Conservation (phyloP, 2,888 invertebrate genomes). For the Dasysyrphus tricinctus region DNA sequence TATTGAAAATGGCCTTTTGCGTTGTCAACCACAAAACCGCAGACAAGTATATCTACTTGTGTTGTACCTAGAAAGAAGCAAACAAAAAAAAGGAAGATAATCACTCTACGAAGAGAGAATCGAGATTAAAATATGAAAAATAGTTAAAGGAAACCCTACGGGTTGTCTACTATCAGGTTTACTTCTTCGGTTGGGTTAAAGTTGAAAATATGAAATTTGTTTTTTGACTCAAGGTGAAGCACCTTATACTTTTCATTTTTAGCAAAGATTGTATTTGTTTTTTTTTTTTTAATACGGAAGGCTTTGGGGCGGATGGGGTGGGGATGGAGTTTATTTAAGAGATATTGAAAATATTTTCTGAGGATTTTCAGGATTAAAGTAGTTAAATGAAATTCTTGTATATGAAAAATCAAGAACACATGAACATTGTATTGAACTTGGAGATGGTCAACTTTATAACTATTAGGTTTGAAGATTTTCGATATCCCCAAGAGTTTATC, state of each 20-base stretch:
- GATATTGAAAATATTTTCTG: not conserved
- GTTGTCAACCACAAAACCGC: slow-evolving; percentile 60
- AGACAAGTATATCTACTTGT: slow-evolving; percentile 43
- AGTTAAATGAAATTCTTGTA: not conserved
- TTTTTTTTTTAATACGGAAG: not conserved
- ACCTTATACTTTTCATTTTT: not conserved
- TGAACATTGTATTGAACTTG: not conserved
- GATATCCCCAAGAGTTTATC: too few species aligned
- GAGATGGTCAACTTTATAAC: not conserved
- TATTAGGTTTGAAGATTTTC: not conserved
- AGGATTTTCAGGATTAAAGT: not conserved
- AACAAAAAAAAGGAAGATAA: slow-evolving; percentile 7
- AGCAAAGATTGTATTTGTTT: not conserved
- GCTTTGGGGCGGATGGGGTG: too few species aligned
- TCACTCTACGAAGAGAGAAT: slow-evolving; percentile 50
- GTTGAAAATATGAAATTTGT: slow-evolving; percentile 50
- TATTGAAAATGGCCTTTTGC: slow-evolving; percentile 46
- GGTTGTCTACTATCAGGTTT: slow-evolving; percentile 35
- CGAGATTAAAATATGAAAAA: slow-evolving; percentile 62
- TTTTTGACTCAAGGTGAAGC: not conserved
- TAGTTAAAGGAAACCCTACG: slow-evolving; percentile 63
- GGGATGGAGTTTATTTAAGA: not conserved
- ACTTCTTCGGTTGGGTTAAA: slow-evolving; percentile 13
- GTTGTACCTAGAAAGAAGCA: not conserved
- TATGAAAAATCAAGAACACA: not conserved